Percentiles rank a stretch among this genome's conserved stretches.
Conservation (phyloP, 2,888 invertebrate species). For the Melipona beecheii region DNA sequence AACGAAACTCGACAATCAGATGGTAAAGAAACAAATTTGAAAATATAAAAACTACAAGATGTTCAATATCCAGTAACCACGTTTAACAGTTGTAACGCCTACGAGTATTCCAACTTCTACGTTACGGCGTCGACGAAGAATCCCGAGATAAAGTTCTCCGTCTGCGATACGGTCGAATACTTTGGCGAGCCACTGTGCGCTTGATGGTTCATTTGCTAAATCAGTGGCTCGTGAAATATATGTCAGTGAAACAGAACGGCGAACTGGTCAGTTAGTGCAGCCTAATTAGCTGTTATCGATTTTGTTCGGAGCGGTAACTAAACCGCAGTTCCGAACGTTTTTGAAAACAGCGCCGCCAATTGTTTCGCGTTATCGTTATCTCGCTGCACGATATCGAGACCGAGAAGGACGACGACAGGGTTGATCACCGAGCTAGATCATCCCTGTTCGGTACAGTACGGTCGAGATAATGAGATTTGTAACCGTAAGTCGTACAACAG, state of each 20-base stretch:
- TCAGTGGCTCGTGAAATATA: slow-evolving; percentile 2
- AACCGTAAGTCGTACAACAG: slow-evolving; percentile 34
- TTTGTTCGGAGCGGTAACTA: background rate
- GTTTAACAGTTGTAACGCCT: too few relatives aligned
- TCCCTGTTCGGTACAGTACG: background rate
- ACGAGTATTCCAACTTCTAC: too few relatives aligned
- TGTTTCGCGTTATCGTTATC: background rate
- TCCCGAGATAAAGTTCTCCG: background rate
- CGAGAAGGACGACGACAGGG: background rate
- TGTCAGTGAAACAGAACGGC: background rate
- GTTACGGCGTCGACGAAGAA: too few relatives aligned
- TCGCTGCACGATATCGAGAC: background rate
- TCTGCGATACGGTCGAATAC: background rate
- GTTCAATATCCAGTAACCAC: too few relatives aligned
- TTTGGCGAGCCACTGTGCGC: slow-evolving; percentile 26
- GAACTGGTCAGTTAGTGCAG: slow-evolving; percentile 2
- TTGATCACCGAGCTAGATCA: background rate
- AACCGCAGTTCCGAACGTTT: background rate
- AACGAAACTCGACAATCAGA: too few relatives aligned
- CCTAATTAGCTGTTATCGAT: slow-evolving; percentile 41
- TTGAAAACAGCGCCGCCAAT: background rate
- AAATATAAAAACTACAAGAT: too few relatives aligned
- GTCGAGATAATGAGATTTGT: slow-evolving; percentile 9
- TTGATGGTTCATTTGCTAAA: slow-evolving; percentile 42
- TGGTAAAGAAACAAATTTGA: too few relatives aligned